phyloP scores from a whole-genome alignment of 2,888 invertebrate species.

The Nephrotoma appendiculata region DNA sequence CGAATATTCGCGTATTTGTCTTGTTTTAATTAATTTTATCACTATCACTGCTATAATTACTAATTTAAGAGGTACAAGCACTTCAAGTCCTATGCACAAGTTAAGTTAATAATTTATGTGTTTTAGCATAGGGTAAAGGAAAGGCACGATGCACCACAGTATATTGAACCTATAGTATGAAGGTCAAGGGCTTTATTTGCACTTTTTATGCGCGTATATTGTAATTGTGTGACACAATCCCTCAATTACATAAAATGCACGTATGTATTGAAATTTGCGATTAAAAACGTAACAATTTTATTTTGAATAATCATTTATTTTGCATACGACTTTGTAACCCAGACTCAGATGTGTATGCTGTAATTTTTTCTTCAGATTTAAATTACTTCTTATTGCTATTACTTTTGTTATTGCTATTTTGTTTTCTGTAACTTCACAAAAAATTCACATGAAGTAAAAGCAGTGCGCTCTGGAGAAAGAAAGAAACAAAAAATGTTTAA shows the following conservation, averaged over 20 bases:
- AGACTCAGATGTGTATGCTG: not conserved
- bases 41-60: not conserved
- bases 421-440: not conserved
- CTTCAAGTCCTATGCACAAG: not conserved
- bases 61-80: not conserved
- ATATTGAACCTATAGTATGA: not conserved
- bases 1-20: not conserved
- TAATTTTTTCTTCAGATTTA: not conserved
- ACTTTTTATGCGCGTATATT: not conserved
- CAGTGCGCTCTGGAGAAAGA: not conserved
- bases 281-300: not conserved
- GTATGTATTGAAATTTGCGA: not conserved
- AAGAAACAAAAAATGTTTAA: not conserved
- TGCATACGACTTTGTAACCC: not conserved
- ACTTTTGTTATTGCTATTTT: not conserved
- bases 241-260: no score
- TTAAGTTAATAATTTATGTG: not conserved
- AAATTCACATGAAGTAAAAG: not conserved
- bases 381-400: not conserved
- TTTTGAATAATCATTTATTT: not conserved
- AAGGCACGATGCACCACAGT: not conserved
- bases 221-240: not conserved
- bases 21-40: not conserved
- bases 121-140: not conserved
- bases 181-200: not conserved